Evolutionary conservation across 2,113 vertebrate genomes (phyloP), one percentile per base, ranked within the genome.

Genomic region (Colinus virginianus): DNA sequence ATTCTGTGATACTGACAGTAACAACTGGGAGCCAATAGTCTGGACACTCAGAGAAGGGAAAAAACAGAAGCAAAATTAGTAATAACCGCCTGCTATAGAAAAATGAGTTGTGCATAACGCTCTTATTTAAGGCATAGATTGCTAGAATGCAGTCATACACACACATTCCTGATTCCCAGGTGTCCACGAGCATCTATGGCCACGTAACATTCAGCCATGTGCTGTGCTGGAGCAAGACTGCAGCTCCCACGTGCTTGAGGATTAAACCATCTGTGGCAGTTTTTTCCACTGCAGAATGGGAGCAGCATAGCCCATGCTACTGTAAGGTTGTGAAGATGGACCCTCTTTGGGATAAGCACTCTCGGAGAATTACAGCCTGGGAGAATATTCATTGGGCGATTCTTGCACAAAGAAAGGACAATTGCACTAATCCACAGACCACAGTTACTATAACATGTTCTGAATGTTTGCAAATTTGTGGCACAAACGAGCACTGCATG

Each of bases 11-110:
- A 28, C 51, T 81, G 45, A n/a, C 38, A 74, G 13, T 14, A 67
- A 34, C 3, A 55, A 10, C 0, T 0, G 21, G 38, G 4, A 92
- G 8, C 19, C 18, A 53, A 34, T 17, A 32, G 5, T 40, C 53
- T 43, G 43, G 36, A 30, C n/a, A 3, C 7, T 17, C 18, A 74
- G 36, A 7, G 19, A 9, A 16, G 38, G 17, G 36, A 34, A 16
- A 49, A 69, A 25, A 49, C 46, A 56, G 22, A 64, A 86, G 38
- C 59, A 66, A 76, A 84, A 11, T 7, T 7, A 18, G 43, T 36
- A 49, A 2, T 30, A 45, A 53, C 23, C 23, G 1, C n/a, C 68
- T 48, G 34, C 8, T n/a, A 1, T 14, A 5, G 21, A 69, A 66
- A 46, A 22, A 30, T 8, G 13, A 7, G 15, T 19, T 42, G 4